Percentiles rank a stretch among this genome's conserved stretches.
Evolutionary conservation across 2,888 invertebrate genomes (phyloP).

Genomic region (Andrena dorsata): DNA sequence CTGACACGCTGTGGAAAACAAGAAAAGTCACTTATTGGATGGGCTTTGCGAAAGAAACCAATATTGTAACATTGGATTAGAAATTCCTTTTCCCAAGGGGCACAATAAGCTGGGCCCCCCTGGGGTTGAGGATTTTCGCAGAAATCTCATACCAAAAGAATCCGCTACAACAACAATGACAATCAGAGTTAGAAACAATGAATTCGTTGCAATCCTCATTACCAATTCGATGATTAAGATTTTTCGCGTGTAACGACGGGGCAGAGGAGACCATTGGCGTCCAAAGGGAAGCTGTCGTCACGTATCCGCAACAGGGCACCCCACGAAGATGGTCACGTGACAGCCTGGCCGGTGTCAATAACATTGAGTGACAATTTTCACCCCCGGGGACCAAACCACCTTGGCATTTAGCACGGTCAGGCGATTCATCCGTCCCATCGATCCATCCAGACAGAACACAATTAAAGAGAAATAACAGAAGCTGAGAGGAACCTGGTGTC

Average conservation of each 20-base stretch:
- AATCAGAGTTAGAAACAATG: neutral
- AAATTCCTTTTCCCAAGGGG: no score
- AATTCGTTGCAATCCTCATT: neutral
- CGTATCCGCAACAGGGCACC: slow-evolving; percentile 12
- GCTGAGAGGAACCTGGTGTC: slow-evolving; percentile 5
- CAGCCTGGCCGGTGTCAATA: slow-evolving; percentile 36
- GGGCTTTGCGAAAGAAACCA: neutral
- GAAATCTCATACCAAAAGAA: no score
- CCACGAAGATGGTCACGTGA: slow-evolving; percentile 35
- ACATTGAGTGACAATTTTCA: slow-evolving; percentile 37
- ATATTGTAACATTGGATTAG: neutral
- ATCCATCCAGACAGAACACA: slow-evolving; percentile 6
- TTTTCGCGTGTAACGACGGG: neutral
- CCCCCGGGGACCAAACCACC: neutral
- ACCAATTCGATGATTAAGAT: neutral
- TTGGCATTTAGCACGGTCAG: slow-evolving; percentile 21
- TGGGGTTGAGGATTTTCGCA: no score
- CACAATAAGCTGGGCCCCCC: no score
- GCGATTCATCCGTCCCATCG: slow-evolving; percentile 12
- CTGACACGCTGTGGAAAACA: neutral
- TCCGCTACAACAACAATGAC: no score
- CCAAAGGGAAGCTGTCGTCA: neutral
- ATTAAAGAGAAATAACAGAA: slow-evolving; percentile 47
- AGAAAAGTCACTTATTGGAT: neutral
- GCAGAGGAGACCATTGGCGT: neutral